Evolutionary conservation across 2,113 vertebrate genomes (phyloP).

Genomic region (Lagenorhynchus albirostris): DNA sequence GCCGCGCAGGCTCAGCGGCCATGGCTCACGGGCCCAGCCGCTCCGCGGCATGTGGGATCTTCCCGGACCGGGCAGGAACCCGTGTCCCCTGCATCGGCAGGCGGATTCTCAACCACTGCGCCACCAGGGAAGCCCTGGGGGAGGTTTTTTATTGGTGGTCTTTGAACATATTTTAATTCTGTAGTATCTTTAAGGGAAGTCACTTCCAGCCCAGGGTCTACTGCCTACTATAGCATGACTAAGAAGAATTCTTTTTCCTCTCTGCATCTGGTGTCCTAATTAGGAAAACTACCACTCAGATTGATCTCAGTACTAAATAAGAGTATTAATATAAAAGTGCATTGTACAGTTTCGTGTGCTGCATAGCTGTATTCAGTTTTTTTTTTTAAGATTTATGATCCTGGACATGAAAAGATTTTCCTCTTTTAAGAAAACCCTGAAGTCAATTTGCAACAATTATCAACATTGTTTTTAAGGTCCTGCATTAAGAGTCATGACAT

Average conservation of each 20-base stretch:
- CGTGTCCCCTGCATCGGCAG: too few species aligned
- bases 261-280: conserved; percentile 8
- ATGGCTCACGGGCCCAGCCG: too few species aligned
- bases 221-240: background rate
- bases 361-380: background rate
- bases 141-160: background rate
- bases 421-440: background rate
- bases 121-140: too few species aligned
- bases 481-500: background rate
- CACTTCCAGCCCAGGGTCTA: background rate
- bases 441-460: background rate
- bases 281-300: conserved; percentile 11
- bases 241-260: background rate
- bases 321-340: background rate
- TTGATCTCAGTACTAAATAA: background rate
- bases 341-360: background rate
- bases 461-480: background rate
- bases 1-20: too few species aligned
- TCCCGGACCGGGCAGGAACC: too few species aligned
- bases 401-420: background rate
- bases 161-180: conserved; percentile 18
- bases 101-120: too few species aligned
- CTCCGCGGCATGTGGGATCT: too few species aligned
- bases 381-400: background rate
- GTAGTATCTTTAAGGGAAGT: background rate